Percentiles rank a stretch among this genome's conserved stretches.
Evolutionary conservation across 30 jellyfish, hydroid and myxozoan species (phyloP).

Genomic region (Cassiopea xamachana): DNA sequence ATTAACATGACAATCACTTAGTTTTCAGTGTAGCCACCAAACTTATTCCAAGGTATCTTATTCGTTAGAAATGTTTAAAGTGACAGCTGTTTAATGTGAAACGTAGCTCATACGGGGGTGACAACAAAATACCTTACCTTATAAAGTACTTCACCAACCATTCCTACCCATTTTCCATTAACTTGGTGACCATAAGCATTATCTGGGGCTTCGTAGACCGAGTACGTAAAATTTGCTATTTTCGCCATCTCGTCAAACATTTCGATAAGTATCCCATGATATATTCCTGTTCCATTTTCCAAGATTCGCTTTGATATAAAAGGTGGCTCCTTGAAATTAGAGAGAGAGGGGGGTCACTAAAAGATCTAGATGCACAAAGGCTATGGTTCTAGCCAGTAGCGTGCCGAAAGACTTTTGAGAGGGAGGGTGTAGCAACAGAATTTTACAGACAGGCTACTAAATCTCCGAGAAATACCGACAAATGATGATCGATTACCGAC

Average conservation of each 20-base stretch:
- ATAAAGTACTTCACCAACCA: slow-evolving; percentile 67
- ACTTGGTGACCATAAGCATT: slow-evolving; percentile 25
- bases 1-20: too few species aligned
- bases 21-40: too few species aligned
- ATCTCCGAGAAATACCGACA: background rate
- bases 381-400: background rate
- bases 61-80: too few species aligned
- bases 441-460: background rate
- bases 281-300: slow-evolving; percentile 41
- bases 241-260: slow-evolving; percentile 34
- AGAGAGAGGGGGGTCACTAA: background rate
- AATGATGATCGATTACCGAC: too few species aligned
- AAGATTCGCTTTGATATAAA: slow-evolving; percentile 13
- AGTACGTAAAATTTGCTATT: slow-evolving; percentile 49
- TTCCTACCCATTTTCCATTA: slow-evolving; percentile 62
- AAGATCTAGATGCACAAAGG: too few species aligned
- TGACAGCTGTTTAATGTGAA: too few species aligned
- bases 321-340: slow-evolving; percentile 23
- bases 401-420: background rate
- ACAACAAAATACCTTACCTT: background rate
- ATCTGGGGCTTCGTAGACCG: slow-evolving; percentile 40
- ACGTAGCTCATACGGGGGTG: too few species aligned
- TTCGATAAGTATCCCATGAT: slow-evolving; percentile 42
- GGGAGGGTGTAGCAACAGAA: background rate
- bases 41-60: too few species aligned